Evolutionary conservation across 1,140 invertebrate species (phyloP), one percentile per base, ranked within the genome.

Genomic region (Drosophila repleta): DNA sequence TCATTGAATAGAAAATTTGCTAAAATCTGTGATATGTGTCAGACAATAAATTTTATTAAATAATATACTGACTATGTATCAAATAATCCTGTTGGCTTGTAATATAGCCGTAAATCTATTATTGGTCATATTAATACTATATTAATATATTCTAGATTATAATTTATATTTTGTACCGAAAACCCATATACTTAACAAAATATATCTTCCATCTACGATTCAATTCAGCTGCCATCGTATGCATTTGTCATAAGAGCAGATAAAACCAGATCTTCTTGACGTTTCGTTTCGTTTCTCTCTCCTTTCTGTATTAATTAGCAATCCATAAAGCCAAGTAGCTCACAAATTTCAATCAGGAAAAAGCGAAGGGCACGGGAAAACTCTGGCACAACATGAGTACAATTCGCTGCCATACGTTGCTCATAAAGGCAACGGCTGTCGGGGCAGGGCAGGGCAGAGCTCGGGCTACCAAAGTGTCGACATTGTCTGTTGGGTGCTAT

Each of bases 341-440:
- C 82, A 85, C 82, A 85, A 85, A 85, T 87, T 85, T 74, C 70
- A 85, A 85, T 87, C 81, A 82, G 70, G 48, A 64, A 5, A 48
- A 71, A 60, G 45, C 63, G 5, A 52, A 51, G 24, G 58, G 52
- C 66, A 45, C 13, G n/a, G 13, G 39, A 29, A 18, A 52, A 26
- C 29, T 26, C n/a, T 15, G 21, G 26, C 32, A 20, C 37, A 0
- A 6, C 15, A 58, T 17, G 46, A 24, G 10, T n/a, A 53, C 39
- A 65, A 51, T 35, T 29, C 10, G 45, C 35, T 24, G 66, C 58
- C 68, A 66, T 70, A 64, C 41, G 67, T 64, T 70, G 60, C 41
- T 46, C 53, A 46, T 61, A 46, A 71, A 71, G 56, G 45, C 43
- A 43, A 61, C 43, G 45, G 43, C 53, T 58, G 49, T 35, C 39